These are phyloP conservation scores for Dasypolia templi DNA, from an alignment of 2,888 invertebrate genomes.

Conservation along the genomic window DNA sequence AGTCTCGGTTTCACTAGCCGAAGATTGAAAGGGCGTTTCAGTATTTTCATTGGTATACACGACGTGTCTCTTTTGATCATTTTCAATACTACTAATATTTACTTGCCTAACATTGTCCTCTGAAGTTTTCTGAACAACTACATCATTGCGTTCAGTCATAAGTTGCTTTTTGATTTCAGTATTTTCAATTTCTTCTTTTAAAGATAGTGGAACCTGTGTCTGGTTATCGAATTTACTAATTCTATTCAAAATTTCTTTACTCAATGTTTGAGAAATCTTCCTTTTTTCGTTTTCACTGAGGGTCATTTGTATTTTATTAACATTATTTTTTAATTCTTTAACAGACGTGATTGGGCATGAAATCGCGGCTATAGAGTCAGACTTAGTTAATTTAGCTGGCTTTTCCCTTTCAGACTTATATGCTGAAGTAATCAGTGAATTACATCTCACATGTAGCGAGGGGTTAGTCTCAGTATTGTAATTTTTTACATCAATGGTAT, in stretches of 20 bases:
- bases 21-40: slow-evolving; percentile 83
- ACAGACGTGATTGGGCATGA: slow-evolving; percentile 83
- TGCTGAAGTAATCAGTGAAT: slow-evolving; percentile 88
- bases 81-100: slow-evolving; percentile 25
- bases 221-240: slow-evolving; percentile 87
- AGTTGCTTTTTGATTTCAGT: slow-evolving; percentile 82
- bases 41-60: slow-evolving; percentile 77
- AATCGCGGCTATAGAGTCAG: slow-evolving; percentile 91
- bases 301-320: slow-evolving; percentile 87
- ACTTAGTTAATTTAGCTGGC: slow-evolving; percentile 85
- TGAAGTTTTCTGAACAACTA: slow-evolving; percentile 16
- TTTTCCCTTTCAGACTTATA: slow-evolving; percentile 78
- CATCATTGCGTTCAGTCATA: slow-evolving; percentile 45
- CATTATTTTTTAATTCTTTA: slow-evolving; percentile 87
- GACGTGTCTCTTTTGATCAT: slow-evolving; percentile 74
- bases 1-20: slow-evolving; percentile 93
- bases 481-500: slow-evolving; percentile 91
- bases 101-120: slow-evolving; percentile 18
- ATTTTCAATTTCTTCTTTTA: slow-evolving; percentile 91
- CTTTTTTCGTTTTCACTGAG: slow-evolving; percentile 93
- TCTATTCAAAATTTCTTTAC: slow-evolving; percentile 93
- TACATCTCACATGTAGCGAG: slow-evolving; percentile 90
- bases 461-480: slow-evolving; percentile 77
- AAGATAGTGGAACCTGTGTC: slow-evolving; percentile 65
- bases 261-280: slow-evolving; percentile 93